A percentile compares a stretch with the other conserved stretches of the same genome.
phyloP scores from a whole-genome alignment of 1,140 invertebrate genomes.

The Pollicipes pollicipes region DNA sequence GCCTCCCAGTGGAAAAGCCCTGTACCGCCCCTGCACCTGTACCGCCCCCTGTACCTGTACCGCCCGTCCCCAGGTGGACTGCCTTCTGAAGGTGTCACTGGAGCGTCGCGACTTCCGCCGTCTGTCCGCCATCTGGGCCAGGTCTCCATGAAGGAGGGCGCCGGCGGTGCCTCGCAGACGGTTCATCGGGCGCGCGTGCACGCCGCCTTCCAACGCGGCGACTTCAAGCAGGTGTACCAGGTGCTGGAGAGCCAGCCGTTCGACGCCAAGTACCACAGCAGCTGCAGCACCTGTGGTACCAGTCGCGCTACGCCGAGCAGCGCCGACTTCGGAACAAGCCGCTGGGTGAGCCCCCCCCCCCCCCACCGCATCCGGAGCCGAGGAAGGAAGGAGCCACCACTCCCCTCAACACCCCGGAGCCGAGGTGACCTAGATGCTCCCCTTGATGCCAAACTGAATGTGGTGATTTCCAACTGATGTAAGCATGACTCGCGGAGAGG shows the following conservation, averaged over 20 bases:
- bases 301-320: slow-evolving; percentile 83
- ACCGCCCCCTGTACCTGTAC: too few species aligned
- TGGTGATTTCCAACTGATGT: too few species aligned
- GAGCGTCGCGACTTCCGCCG: not conserved
- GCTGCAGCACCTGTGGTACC: slow-evolving; percentile 87
- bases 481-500: too few species aligned
- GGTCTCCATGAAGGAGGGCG: not conserved
- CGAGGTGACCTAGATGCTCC: too few species aligned
- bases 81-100: not conserved
- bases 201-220: slow-evolving; percentile 78
- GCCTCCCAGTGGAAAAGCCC: too few species aligned
- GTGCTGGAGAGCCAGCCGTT: slow-evolving; percentile 83
- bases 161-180: slow-evolving; percentile 60
- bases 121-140: not conserved
- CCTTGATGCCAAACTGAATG: too few species aligned
- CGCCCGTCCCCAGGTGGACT: not conserved
- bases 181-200: slow-evolving; percentile 72
- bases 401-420: too few species aligned
- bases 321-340: slow-evolving; percentile 69
- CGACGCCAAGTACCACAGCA: slow-evolving; percentile 60
- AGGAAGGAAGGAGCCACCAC: too few species aligned
- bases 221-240: slow-evolving; percentile 64
- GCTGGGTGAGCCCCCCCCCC: slow-evolving; percentile 32
- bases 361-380: too few species aligned
- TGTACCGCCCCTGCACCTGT: too few species aligned